Evolutionary conservation across 92 coral and sea anemone species (phyloP).

Genomic region (Heteractis magnifica): DNA sequence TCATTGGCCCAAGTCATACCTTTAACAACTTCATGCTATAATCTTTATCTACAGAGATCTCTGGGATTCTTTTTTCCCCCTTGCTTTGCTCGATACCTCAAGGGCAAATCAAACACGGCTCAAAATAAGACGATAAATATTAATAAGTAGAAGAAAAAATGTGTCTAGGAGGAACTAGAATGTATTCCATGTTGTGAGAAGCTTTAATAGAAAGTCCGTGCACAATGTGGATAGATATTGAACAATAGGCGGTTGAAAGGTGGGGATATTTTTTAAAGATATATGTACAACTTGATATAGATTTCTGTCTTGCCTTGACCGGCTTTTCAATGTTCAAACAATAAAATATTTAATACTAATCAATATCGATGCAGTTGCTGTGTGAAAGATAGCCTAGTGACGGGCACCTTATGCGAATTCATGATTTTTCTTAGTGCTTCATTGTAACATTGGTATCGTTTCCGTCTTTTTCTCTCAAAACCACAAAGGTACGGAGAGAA

Average conservation of each 20-base stretch:
- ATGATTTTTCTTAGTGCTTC: background rate
- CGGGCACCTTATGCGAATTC: background rate
- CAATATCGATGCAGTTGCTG: conserved; percentile 1
- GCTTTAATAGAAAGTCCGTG: conserved; percentile 29
- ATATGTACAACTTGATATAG: conserved; percentile 30
- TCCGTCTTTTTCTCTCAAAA: background rate
- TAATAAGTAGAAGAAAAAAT: background rate
- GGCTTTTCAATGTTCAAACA: background rate
- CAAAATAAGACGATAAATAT: background rate
- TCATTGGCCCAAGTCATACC: background rate
- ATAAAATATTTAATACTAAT: conserved; percentile 32
- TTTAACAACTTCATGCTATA: background rate
- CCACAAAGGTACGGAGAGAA: background rate
- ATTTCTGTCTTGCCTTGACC: conserved; percentile 3
- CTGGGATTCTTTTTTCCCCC: background rate
- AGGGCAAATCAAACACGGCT: conserved; percentile 2
- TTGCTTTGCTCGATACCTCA: background rate
- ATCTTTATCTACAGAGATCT: background rate
- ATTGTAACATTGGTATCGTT: background rate
- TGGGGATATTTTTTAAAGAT: background rate
- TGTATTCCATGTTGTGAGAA: conserved; percentile 2
- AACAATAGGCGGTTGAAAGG: conserved; percentile 12
- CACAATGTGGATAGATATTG: conserved; percentile 6
- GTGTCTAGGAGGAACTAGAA: background rate
- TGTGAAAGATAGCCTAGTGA: background rate